phyloP scores from a whole-genome alignment of 1,140 invertebrate genomes.

The Trypoxylus dichotomus region DNA sequence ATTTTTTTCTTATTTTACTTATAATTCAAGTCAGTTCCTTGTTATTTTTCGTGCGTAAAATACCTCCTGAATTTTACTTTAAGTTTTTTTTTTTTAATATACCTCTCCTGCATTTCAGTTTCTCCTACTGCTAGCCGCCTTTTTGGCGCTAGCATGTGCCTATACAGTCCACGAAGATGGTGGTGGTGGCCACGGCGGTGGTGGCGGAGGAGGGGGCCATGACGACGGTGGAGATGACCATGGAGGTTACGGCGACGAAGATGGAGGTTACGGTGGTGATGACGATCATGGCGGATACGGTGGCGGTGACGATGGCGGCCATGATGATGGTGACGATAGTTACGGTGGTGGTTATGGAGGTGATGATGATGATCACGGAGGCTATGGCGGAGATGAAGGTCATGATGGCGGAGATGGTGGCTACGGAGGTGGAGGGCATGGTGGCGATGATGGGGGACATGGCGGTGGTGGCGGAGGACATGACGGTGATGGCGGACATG shows the following conservation, averaged over 20 bases:
- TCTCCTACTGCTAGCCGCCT: background rate
- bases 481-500: constrained; percentile 13
- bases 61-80: too few relatives aligned
- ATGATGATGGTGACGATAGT: background rate
- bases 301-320: background rate
- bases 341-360: constrained; percentile 36
- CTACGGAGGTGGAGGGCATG: background rate
- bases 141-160: constrained; percentile 2
- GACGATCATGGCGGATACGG: constrained; percentile 3
- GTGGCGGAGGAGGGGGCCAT: background rate
- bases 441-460: background rate
- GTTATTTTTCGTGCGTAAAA: too few relatives aligned
- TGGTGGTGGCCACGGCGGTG: background rate
- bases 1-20: too few relatives aligned
- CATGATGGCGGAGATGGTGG: background rate
- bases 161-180: background rate
- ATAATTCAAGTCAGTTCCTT: too few relatives aligned
- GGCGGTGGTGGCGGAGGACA: constrained; percentile 21
- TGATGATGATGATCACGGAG: constrained; percentile 24
- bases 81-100: background rate
- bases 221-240: background rate
- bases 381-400: background rate
- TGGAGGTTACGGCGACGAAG: background rate
- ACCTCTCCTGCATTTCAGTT: background rate
- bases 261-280: background rate